phyloP scores from a whole-genome alignment of 2,797 vertebrate species.

The Anguilla pacifica region DNA sequence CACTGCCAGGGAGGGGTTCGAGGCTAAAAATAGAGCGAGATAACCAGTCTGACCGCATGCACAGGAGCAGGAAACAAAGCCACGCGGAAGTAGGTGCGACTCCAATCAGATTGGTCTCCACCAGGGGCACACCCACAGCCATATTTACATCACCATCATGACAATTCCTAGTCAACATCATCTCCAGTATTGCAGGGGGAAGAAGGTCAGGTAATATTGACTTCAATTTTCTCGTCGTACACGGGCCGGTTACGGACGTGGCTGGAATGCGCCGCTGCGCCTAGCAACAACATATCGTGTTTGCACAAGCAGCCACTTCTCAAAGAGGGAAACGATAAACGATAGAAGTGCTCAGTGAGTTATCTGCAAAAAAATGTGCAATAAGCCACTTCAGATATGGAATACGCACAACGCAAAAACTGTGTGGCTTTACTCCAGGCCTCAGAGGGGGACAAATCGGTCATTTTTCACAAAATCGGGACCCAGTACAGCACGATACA shows the following conservation, averaged over 20 bases:
- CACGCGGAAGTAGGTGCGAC: neutral
- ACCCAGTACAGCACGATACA: neutral
- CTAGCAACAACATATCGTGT: neutral
- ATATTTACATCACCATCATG: neutral
- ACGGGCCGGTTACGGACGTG: neutral
- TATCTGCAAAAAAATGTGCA: neutral
- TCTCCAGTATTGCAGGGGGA: neutral
- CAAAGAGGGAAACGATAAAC: neutral
- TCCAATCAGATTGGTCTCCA: neutral
- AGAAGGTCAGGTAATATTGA: neutral
- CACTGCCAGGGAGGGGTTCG: neutral
- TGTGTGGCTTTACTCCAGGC: neutral
- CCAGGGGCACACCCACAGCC: neutral
- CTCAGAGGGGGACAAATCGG: neutral
- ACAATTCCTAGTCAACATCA: neutral
- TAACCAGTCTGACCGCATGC: constrained; percentile 28
- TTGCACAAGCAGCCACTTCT: neutral
- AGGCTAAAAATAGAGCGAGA: constrained; percentile 25
- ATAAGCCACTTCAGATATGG: neutral
- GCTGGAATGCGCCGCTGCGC: neutral
- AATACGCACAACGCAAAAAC: neutral
- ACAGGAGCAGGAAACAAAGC: neutral
- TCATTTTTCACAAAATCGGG: neutral
- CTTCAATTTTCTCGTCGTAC: neutral
- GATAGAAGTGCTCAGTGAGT: neutral